Conservation (phyloP, 2,797 vertebrate genomes). For the Poecilia wingei region DNA sequence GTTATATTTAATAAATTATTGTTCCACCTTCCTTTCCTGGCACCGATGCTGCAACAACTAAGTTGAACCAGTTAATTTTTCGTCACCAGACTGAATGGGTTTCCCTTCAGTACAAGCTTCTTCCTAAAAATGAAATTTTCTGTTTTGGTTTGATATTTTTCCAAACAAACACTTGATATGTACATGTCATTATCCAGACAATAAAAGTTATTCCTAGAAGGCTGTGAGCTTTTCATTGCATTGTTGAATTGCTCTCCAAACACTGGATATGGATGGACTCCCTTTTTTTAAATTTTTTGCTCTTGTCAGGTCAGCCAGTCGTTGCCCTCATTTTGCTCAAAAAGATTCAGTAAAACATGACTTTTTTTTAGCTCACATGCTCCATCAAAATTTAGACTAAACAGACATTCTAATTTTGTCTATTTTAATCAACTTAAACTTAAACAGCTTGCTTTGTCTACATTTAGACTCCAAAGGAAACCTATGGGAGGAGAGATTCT, state of each 20-base stretch:
- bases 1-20: background rate
- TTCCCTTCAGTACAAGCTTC: background rate
- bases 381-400: background rate
- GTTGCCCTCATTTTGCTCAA: background rate
- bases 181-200: slow-evolving; percentile 3
- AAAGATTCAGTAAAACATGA: background rate
- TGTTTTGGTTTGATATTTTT: background rate
- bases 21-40: background rate
- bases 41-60: background rate
- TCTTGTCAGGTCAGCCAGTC: background rate
- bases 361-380: slow-evolving; percentile 1
- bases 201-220: background rate
- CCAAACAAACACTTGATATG: background rate
- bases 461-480: background rate
- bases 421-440: background rate
- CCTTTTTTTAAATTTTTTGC: background rate
- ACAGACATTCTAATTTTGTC: background rate
- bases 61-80: background rate
- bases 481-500: background rate
- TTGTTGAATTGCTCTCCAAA: background rate
- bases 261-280: background rate
- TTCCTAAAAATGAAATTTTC: background rate
- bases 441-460: background rate
- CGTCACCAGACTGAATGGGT: background rate
- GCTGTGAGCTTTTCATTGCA: background rate